Percentiles rank a stretch among this genome's conserved stretches.
phyloP scores from a whole-genome alignment of 2,797 vertebrate species.

The Dromococcyx pavoninus region DNA sequence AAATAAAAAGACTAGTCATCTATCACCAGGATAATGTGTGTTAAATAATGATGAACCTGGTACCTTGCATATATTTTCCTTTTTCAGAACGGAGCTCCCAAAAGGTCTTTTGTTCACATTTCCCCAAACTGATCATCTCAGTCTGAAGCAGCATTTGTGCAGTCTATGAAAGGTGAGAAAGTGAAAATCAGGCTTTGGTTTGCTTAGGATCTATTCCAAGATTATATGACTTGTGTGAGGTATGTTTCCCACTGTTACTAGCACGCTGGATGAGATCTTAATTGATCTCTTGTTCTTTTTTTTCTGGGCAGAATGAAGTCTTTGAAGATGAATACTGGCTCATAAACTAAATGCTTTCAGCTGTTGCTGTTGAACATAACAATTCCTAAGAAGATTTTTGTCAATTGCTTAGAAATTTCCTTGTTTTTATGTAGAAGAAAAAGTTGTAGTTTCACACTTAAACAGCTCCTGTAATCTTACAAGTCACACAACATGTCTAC shows the following conservation, averaged over 20 bases:
- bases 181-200: slow-evolving; percentile 43
- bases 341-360: slow-evolving; percentile 68
- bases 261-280: slow-evolving; percentile 38
- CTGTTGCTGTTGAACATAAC: slow-evolving; percentile 55
- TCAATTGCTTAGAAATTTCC: slow-evolving; percentile 56
- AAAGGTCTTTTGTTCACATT: not conserved
- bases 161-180: slow-evolving; percentile 49
- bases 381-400: slow-evolving; percentile 56
- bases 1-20: not conserved
- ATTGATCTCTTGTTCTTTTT: slow-evolving; percentile 69
- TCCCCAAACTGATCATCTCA: not conserved
- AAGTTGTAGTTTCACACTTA: slow-evolving; percentile 52
- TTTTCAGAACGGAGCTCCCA: not conserved
- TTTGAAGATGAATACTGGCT: slow-evolving; percentile 66
- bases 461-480: not conserved
- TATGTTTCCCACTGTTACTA: slow-evolving; percentile 58
- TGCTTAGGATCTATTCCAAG: slow-evolving; percentile 54
- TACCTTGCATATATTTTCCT: not conserved
- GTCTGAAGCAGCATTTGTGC: not conserved
- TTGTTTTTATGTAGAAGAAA: slow-evolving; percentile 10
- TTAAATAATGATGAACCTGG: not conserved
- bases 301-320: slow-evolving; percentile 55
- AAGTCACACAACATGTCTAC: not conserved
- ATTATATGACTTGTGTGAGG: slow-evolving; percentile 44
- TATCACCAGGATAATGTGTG: not conserved